Base-by-base conservation (phyloP, 2,797 vertebrate genomes). In the Phrynocephalus guinanensis region DNA sequence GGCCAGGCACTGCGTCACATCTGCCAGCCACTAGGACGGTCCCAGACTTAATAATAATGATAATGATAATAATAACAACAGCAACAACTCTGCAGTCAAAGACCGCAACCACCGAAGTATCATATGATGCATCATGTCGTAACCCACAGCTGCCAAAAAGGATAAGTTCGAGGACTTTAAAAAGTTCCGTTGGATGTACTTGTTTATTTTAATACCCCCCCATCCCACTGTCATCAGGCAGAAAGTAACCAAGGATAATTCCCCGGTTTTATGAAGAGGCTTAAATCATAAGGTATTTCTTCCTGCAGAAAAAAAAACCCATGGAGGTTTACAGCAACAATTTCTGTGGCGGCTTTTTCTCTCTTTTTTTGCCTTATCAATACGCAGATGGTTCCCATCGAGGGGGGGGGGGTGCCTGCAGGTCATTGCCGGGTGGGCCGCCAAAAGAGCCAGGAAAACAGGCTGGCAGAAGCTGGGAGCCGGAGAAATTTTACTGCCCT, bases 261-360 rank as follows among this genome's bases (percentile, higher is more conserved):
- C 82, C 9, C 15, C 1, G 0, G 6, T 52, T 86, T 84, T 84
- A 84, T 84, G 18, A 38, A 83, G 60, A 60, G 60, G 60, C 63
- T 87, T 90, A 44, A 87, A 90, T 84, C 76, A 71, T 79, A n/a
- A 22, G 20, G 28, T 26, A 44, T 66, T 66, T 28, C 80, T 11
- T 18, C 68, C 6, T 16, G 38, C 24, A 2, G 38, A 44, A 44
- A 44, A 38, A 7, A 28, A 71, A 56, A 7, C 84, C 24, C 4
- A 8, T 6, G 15, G 3, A 0, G 44, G 16, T 79, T 86, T 75
- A 84, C 20, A 3, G 48, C 6, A 6, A 16, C 15, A 13, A 30
- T 50, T 52, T 78, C 66, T 26, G 38, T 26, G 1, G 22, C 16
- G 0, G 6, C 30, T 71, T 72, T 26, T 73, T 15, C 60, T 20